Base-by-base conservation (phyloP, 2,797 vertebrate species). In the Acanthopagrus latus region DNA sequence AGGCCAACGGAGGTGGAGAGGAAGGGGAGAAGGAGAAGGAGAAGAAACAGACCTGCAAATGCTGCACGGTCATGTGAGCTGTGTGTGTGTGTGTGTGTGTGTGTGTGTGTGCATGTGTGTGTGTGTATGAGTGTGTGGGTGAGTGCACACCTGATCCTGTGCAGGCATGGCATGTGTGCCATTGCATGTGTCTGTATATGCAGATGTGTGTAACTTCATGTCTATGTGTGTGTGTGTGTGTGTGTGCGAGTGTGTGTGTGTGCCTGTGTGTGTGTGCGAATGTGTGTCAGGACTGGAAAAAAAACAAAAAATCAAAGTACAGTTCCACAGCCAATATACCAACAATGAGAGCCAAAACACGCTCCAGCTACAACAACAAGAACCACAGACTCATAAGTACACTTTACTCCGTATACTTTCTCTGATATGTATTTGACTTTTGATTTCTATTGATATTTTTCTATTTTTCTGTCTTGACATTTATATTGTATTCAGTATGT, bases 41-140 rank as follows among this genome's bases (percentile, higher is more conserved):
- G 92, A 99, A 96, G 95, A 98, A 98, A 94, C 97, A 97, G 91
- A 96, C 94, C 63, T 99, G 98, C 94, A 97, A 97, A 88, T 98
- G 98, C 91, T 99, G 98, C 93, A 96, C 95, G 2, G 91, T 99
- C 91, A 98, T 99, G 98, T 99, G 96, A 98, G 91, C 55, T 71
- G 9, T 54, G 60, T 74, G 72, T 76, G 66, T 47, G 70, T 27
- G 71, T 38, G 67, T 27, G 25, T 50, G 44, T 66, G 60, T 54
- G 69, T 51, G 48, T 27, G 47, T 41, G 64, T 2, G 63, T 11
- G 12, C 5, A 21, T 12, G 12, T 21, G 46, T 59, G 4, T 51
- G 43, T 41, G 74, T 51, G 62, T 1, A 38, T 58, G 7, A 33
- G 41, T 50, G 74, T 50, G 63, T 79, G 84, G 4, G 54, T 74